Evolutionary conservation across 2,888 invertebrate genomes (phyloP), one percentile per base, ranked within the genome.

Genomic region (Diarsia mendica): DNA sequence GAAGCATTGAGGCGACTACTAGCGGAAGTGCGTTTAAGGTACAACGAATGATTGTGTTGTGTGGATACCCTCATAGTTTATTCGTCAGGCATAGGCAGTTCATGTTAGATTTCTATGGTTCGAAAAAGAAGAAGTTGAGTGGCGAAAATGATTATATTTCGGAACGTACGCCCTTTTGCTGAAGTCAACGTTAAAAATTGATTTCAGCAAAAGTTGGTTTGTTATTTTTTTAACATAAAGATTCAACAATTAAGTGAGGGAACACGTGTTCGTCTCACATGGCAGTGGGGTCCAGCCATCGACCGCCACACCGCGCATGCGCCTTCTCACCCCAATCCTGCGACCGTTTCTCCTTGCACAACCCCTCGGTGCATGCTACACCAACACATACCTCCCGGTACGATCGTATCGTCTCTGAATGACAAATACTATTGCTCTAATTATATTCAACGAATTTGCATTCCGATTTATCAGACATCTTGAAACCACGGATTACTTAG

Each of bases 221-320:
- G 48, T 6, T 3, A 10, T n/a, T 51, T 69, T 69, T 83, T 53
- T n/a, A 53, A 53, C 28, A 58, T 48, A 64, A 15, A 55, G 70
- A 68, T 79, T 82, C 74, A 86, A 82, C 77, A 79, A 85, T 79
- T 85, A 66, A 70, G 63, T 64, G 65, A 64, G 15, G 65, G 72
- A 92, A 90, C 95, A 96, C 96, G 95, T 96, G 96, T 87, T 90
- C 79, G 83, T 92, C 91, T 92, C 95, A 92, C 95, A 93, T 92
- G 91, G 88, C 87, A 87, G 87, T 88, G 86, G 89, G 85, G 91
- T 84, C 82, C 89, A 83, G 80, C 66, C 91, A 94, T 95, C 95
- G 95, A 95, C 94, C 94, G 94, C 83, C 70, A 46, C 87, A 93
- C 65, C 85, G 92, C 95, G 95, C 95, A 94, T 83, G 96, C 96